Conservation (phyloP, 2,113 vertebrate species). For the Pterocles gutturalis region DNA sequence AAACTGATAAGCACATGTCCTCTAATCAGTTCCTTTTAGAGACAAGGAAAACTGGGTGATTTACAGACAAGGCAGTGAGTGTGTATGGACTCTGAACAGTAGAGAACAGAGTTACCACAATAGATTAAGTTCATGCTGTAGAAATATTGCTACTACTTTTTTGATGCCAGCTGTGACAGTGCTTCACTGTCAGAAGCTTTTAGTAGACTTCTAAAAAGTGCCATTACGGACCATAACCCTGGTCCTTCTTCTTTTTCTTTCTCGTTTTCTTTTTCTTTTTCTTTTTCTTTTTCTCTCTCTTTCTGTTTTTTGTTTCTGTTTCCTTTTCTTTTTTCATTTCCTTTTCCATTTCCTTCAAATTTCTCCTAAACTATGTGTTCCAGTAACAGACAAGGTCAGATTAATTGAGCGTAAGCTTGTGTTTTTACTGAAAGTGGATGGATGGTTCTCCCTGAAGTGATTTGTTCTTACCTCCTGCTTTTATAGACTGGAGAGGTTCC, state of each 20-base stretch:
- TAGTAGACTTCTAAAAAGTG: background rate
- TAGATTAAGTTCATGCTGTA: background rate
- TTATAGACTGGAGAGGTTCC: background rate
- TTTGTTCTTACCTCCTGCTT: background rate
- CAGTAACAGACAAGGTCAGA: background rate
- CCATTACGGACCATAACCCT: background rate
- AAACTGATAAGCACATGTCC: background rate
- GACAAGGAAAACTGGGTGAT: background rate
- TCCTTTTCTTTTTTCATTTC: no score
- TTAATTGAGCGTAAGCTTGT: background rate
- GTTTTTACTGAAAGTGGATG: background rate
- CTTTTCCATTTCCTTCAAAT: background rate
- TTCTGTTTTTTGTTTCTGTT: accelerated
- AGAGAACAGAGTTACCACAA: background rate
- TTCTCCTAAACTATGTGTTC: background rate
- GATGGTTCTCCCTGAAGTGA: background rate
- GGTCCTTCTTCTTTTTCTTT: background rate
- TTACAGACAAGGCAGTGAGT: background rate
- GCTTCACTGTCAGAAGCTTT: background rate
- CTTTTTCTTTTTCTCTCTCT: no score
- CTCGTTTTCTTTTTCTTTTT: background rate
- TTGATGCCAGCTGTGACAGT: background rate
- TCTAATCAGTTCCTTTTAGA: background rate
- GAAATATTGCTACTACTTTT: background rate
- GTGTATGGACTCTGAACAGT: background rate